phyloP scores from a whole-genome alignment of 1,140 invertebrate genomes.

The Planococcus citri region DNA sequence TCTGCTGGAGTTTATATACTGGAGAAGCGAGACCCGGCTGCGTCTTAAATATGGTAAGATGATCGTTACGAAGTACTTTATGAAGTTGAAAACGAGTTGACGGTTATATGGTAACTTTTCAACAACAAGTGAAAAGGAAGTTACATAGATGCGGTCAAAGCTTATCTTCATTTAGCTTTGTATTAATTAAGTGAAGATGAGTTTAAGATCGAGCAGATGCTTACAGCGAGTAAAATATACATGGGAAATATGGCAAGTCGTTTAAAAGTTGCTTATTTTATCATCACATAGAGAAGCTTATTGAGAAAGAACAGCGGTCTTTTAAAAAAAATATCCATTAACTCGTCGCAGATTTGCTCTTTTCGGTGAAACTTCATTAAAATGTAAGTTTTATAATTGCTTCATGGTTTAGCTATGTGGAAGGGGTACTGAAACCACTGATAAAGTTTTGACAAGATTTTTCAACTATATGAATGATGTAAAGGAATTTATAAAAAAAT shows the following conservation, averaged over 20 bases:
- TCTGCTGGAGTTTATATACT: too few species aligned
- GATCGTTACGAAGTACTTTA: neutral
- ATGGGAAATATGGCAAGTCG: neutral
- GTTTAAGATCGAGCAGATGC: neutral
- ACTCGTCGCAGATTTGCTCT: too few species aligned
- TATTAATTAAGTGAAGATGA: neutral
- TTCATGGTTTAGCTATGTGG: too few species aligned
- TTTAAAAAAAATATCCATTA: too few species aligned
- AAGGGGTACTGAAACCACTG: too few species aligned
- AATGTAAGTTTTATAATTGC: too few species aligned
- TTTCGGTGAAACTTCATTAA: too few species aligned
- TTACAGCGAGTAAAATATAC: neutral
- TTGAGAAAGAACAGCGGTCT: too few species aligned
- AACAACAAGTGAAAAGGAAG: neutral
- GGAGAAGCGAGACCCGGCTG: too few species aligned
- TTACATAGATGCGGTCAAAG: neutral
- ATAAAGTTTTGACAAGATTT: too few species aligned
- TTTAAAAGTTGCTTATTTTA: neutral
- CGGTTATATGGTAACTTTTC: neutral
- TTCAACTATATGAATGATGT: too few species aligned
- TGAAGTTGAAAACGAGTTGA: neutral
- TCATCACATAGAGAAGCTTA: neutral
- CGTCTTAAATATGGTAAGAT: neutral
- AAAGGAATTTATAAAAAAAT: too few species aligned
- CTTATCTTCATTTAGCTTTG: conserved; percentile 3